A percentile compares a stretch with the other conserved stretches of the same genome.
Evolutionary conservation across 2,113 vertebrate species (phyloP).

Genomic region (Neofelis nebulosa): DNA sequence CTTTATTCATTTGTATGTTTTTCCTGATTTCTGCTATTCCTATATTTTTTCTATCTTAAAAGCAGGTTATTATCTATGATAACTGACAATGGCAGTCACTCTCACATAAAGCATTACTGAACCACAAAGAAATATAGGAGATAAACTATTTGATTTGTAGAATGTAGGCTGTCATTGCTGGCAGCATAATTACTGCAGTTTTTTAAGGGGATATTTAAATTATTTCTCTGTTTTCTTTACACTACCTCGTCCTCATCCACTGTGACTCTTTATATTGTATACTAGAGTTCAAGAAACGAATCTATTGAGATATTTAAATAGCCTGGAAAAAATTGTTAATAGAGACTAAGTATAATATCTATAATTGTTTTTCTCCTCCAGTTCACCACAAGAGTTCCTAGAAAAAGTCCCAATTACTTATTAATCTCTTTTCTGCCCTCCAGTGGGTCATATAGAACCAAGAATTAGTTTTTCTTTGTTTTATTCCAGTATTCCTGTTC

Average conservation of each 20-base stretch:
- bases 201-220: conserved; percentile 37
- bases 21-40: not conserved
- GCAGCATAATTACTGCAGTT: not conserved
- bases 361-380: not conserved
- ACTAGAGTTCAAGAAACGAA: conserved; percentile 13
- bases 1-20: conserved; percentile 30
- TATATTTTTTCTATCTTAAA: not conserved
- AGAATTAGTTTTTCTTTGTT: conserved; percentile 14
- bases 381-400: not conserved
- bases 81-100: not conserved
- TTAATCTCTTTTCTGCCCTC: not conserved
- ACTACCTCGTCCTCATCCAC: not conserved
- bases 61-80: conserved; percentile 47
- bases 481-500: not conserved
- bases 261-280: not conserved
- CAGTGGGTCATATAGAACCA: not conserved
- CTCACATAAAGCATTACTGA: not conserved
- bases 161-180: not conserved
- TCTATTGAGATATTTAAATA: conserved; percentile 8
- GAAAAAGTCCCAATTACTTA: not conserved
- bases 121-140: not conserved
- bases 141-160: conserved; percentile 30
- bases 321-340: not conserved
- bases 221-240: not conserved
- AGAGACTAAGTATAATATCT: not conserved